Evolutionary conservation across 2,797 vertebrate genomes (phyloP).

Genomic region (Pogonophryne albipinna): DNA sequence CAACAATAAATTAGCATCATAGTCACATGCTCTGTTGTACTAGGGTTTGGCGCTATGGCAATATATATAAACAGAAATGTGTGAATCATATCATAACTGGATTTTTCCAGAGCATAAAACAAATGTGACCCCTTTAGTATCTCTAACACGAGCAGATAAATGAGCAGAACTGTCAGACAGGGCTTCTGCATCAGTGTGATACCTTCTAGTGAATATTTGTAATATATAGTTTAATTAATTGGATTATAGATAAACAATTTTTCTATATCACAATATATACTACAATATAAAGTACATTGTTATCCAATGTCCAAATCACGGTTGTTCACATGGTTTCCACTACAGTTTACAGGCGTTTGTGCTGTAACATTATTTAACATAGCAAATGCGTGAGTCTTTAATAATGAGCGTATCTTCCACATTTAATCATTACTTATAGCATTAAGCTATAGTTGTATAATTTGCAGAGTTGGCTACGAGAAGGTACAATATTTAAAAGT

Average conservation of each 20-base stretch:
- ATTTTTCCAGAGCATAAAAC: background rate
- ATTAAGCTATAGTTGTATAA: background rate
- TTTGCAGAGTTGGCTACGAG: background rate
- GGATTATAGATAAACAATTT: background rate
- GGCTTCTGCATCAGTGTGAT: background rate
- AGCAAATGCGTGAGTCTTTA: background rate
- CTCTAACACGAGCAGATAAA: background rate
- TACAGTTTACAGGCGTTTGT: background rate
- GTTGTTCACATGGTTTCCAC: background rate
- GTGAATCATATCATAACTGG: background rate
- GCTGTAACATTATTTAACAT: background rate
- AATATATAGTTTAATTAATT: background rate
- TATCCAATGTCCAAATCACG: background rate
- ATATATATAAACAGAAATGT: background rate
- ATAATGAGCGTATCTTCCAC: background rate
- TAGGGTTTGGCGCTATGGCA: background rate
- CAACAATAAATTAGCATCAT: background rate
- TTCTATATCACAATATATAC: conserved; percentile 4
- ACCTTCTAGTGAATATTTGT: background rate
- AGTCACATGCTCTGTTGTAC: background rate
- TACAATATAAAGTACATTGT: background rate
- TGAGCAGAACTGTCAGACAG: background rate
- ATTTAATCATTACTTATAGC: background rate
- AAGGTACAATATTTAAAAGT: background rate
- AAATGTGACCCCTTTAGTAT: background rate